These are phyloP conservation scores for Periophthalmodon schlosseri DNA, from an alignment of 2,113 vertebrate genomes.

Conservation along the genomic window DNA sequence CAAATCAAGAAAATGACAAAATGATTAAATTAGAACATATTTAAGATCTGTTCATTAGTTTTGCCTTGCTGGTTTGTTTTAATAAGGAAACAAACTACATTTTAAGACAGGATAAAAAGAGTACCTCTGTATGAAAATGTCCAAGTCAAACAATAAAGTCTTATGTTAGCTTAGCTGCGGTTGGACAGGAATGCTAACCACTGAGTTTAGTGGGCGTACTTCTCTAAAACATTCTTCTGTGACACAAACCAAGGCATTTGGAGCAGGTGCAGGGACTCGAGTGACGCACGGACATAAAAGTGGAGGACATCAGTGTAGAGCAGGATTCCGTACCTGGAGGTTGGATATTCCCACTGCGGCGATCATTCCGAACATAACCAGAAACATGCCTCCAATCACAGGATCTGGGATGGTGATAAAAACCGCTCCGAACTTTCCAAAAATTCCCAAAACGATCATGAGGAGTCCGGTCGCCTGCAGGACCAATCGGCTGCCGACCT, in stretches of 20 bases:
- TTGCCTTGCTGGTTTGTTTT: no score
- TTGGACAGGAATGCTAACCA: no score
- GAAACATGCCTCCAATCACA: conserved; percentile 83
- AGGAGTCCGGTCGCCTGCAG: conserved; percentile 77
- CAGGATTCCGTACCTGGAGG: conserved; percentile 73
- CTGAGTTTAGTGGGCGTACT: background rate
- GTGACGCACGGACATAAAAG: background rate
- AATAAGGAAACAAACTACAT: no score
- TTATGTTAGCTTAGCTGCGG: no score
- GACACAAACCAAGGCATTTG: background rate
- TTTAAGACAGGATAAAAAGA: no score
- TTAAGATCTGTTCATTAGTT: no score
- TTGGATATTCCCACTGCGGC: conserved; percentile 82
- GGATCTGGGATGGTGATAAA: conserved; percentile 83
- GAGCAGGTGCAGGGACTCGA: background rate
- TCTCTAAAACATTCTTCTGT: background rate
- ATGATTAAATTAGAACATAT: no score
- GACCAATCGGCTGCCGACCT: conserved; percentile 82
- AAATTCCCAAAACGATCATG: conserved; percentile 79
- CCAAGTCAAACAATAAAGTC: no score
- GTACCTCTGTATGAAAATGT: no score
- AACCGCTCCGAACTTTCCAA: conserved; percentile 81
- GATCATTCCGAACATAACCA: conserved; percentile 85
- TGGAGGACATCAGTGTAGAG: background rate
- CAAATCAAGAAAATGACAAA: no score